Base-by-base conservation (phyloP, 2,888 invertebrate genomes). In the Andrena hattorfiana region DNA sequence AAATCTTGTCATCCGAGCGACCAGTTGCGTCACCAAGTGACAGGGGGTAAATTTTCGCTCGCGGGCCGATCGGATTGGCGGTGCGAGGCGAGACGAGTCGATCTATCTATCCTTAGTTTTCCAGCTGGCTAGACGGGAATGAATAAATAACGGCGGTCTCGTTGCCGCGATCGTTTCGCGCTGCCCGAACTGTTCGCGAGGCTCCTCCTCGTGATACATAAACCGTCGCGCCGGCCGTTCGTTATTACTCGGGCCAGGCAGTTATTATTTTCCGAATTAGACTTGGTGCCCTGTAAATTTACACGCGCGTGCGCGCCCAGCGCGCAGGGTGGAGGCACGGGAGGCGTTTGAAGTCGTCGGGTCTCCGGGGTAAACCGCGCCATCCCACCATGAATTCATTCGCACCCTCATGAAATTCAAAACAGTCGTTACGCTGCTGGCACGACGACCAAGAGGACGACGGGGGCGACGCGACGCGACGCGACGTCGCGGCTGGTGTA, bases 321-420 rank as follows among this genome's bases (percentile, higher is more conserved):
- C 48, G 20, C 76, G 16, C 26, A 13, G 20, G 20, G 42, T 20
- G 13, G 72, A 67, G 71, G 60, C 74, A 30, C 42, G 62, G 73
- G 73, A 85, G 83, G 69, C 71, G 87, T 85, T 89, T 81, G 83
- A 84, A 87, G 85, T 86, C 87, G 86, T 86, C 77, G 83, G 85
- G 81, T 85, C 90, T 85, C 88, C 77, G 82, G 81, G 79, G 87
- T 85, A 86, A 87, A 88, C 85, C 87, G 82, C 88, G 85, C 90
- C 89, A 87, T 87, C 89, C 89, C 85, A 87, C 89, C 89, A 89
- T 89, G 89, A 89, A 92, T 91, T 91, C 91, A 89, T 91, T 91
- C 91, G 84, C 89, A 87, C 88, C 89, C 91, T 93, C 93, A 93
- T 93, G 93, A 93, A 93, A 93, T 93, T 93, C 93, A 93, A 92